phyloP scores from a whole-genome alignment of 2,113 vertebrate species.

The Dicaeum eximium region DNA sequence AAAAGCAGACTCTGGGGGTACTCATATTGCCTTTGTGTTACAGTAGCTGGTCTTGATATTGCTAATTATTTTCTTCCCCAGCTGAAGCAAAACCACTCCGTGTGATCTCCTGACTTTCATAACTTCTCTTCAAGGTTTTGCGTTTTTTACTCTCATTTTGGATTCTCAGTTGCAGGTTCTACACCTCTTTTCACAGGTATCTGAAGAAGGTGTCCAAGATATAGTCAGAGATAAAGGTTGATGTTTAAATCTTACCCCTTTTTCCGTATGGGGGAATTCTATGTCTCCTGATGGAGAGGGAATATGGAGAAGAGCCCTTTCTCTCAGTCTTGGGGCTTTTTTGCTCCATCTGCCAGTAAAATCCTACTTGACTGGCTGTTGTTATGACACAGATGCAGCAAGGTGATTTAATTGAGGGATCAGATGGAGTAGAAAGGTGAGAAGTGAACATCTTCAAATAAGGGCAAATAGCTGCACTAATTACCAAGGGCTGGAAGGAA shows the following conservation, averaged over 20 bases:
- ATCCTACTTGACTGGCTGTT: background rate
- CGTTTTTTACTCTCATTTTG: background rate
- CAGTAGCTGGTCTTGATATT: background rate
- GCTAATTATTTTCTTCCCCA: background rate
- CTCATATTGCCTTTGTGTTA: background rate
- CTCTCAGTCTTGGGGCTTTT: background rate
- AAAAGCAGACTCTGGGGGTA: background rate
- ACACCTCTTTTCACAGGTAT: background rate
- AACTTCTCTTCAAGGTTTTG: background rate
- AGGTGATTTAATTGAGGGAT: background rate
- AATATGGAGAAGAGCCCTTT: background rate
- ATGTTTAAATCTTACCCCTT: background rate
- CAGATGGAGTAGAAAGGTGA: background rate
- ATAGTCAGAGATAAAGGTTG: background rate
- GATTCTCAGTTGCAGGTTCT: slow-evolving; percentile 10
- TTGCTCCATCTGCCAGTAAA: background rate
- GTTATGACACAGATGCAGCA: background rate
- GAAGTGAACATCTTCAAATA: background rate
- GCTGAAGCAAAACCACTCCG: background rate
- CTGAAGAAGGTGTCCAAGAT: background rate
- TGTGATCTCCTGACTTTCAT: background rate
- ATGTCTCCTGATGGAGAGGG: background rate
- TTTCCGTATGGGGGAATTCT: background rate
- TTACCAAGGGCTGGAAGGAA: background rate
- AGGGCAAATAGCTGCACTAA: background rate